Percentiles rank a stretch among this genome's conserved stretches.
phyloP scores from a whole-genome alignment of 2,113 vertebrate genomes.

The Aegithalos caudatus region DNA sequence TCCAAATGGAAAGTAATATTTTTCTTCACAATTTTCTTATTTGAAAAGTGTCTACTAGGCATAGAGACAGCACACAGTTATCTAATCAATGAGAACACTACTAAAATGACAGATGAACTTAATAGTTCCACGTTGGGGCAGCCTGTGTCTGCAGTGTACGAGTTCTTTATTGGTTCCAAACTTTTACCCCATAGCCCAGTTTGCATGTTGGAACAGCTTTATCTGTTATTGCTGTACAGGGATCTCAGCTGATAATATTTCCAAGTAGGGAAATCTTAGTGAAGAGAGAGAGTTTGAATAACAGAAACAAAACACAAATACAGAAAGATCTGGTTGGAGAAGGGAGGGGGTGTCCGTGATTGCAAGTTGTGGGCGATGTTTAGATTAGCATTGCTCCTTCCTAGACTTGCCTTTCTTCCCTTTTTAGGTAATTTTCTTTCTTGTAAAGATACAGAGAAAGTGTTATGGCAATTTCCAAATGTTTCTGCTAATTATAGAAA shows the following conservation, averaged over 20 bases:
- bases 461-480: background rate
- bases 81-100: background rate
- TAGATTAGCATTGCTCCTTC: slow-evolving; percentile 7
- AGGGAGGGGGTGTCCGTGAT: background rate
- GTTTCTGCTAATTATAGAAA: slow-evolving; percentile 37
- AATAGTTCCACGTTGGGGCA: background rate
- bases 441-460: slow-evolving; percentile 4
- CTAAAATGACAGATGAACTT: background rate
- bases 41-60: background rate
- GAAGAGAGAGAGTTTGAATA: background rate
- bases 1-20: background rate
- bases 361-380: background rate
- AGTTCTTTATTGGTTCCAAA: background rate
- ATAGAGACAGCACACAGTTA: background rate
- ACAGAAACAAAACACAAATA: slow-evolving; percentile 17
- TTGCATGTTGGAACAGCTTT: slow-evolving; percentile 7
- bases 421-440: slow-evolving; percentile 58
- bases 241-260: slow-evolving; percentile 6
- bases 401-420: slow-evolving; percentile 24
- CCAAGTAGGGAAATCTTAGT: slow-evolving; percentile 51
- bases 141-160: rapidly evolving
- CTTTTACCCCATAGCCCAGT: background rate
- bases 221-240: background rate
- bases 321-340: background rate
- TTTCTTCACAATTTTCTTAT: background rate